Conservation (phyloP, 2,113 vertebrate genomes). For the Lutjanus erythropterus region DNA sequence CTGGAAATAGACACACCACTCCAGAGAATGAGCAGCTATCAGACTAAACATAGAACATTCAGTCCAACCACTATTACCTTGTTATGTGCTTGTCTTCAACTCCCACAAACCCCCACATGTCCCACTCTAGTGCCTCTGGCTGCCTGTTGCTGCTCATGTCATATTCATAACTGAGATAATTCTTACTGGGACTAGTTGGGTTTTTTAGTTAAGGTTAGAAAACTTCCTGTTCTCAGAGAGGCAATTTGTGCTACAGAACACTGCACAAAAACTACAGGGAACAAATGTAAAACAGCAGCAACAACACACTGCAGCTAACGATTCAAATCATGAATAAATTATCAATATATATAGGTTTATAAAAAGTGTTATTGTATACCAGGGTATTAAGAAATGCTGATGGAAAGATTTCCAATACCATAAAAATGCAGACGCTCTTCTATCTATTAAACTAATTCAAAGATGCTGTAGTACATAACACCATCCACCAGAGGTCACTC, state of each 20-base stretch:
- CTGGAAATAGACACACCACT: slow-evolving; percentile 19
- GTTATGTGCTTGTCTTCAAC: slow-evolving; percentile 14
- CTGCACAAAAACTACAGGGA: no score
- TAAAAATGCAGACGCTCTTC: no score
- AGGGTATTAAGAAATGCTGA: no score
- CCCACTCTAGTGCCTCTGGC: neutral
- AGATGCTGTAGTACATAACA: no score
- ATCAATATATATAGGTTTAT: no score
- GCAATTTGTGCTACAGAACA: neutral
- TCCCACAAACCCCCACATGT: slow-evolving; percentile 9
- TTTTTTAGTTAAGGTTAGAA: neutral
- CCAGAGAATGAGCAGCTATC: slow-evolving; percentile 18
- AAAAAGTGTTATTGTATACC: no score
- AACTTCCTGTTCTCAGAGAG: neutral
- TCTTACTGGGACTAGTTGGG: neutral
- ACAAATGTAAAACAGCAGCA: no score
- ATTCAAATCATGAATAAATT: neutral
- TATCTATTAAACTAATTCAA: no score
- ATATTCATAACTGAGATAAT: neutral
- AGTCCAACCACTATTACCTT: neutral
- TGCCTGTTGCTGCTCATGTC: slow-evolving; percentile 14
- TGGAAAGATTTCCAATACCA: no score
- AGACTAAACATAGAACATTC: slow-evolving; percentile 15
- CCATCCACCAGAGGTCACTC: no score
- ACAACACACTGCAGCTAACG: no score